Percentiles rank a stretch among this genome's conserved stretches.
Evolutionary conservation across 2,888 invertebrate genomes (phyloP).

Genomic region (Cremastinae sp.): DNA sequence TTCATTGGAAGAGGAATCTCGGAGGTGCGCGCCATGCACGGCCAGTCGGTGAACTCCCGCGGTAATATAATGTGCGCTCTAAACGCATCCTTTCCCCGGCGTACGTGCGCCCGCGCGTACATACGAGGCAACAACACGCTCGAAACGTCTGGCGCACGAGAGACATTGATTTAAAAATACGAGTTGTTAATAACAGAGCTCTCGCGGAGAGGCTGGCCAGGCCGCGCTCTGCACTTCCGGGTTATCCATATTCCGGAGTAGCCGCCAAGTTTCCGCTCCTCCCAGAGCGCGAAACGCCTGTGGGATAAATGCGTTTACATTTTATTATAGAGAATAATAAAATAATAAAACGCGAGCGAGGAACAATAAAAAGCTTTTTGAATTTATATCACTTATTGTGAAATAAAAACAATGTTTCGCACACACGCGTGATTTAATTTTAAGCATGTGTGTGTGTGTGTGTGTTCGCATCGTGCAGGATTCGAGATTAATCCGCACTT

Average conservation of each 20-base stretch:
- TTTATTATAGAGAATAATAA: too few species aligned
- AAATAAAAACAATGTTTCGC: conserved; percentile 43
- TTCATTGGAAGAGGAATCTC: conserved; percentile 55
- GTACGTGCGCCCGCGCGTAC: background rate
- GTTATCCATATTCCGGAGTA: conserved; percentile 65
- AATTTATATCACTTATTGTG: conserved; percentile 15
- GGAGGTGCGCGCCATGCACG: conserved; percentile 33
- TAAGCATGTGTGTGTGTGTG: too few species aligned
- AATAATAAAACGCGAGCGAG: conserved; percentile 21
- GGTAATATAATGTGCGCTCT: conserved; percentile 30
- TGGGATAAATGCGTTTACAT: background rate
- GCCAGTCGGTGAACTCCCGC: conserved; percentile 19
- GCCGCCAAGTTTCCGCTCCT: conserved; percentile 63
- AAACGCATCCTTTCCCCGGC: background rate
- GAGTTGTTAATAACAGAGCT: conserved; percentile 66
- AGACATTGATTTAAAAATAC: conserved; percentile 60
- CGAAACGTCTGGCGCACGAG: conserved; percentile 14
- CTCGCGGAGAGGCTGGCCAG: conserved; percentile 39
- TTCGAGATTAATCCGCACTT: conserved; percentile 1
- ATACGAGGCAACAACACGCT: background rate
- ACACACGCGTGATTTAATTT: too few species aligned
- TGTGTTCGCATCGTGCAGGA: too few species aligned
- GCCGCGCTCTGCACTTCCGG: conserved; percentile 65
- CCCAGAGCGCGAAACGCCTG: conserved; percentile 57
- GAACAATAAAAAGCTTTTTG: conserved; percentile 41